phyloP scores from a whole-genome alignment of 1,140 invertebrate genomes.

The Eumaeus atala region DNA sequence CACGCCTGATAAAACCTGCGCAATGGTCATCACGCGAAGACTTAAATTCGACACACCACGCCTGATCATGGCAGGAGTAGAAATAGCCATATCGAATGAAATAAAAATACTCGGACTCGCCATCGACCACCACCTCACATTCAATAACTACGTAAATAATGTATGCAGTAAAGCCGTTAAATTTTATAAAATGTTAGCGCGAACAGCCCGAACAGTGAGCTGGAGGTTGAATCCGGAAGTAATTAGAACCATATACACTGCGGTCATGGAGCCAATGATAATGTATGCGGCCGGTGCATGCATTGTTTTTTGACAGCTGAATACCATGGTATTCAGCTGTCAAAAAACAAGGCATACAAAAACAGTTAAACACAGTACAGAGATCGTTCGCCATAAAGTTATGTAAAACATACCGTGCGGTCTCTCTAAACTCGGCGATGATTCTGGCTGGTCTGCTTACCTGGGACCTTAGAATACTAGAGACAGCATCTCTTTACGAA shows the following conservation, averaged over 20 bases:
- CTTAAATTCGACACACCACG: constrained; percentile 2
- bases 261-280: neutral
- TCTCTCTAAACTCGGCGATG: neutral
- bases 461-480: neutral
- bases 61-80: neutral
- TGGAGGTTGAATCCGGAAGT: neutral
- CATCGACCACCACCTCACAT: neutral
- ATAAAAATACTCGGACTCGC: constrained; percentile 3
- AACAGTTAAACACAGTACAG: neutral
- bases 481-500: neutral
- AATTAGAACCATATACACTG: neutral
- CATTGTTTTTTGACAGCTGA: no score
- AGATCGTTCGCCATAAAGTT: neutral
- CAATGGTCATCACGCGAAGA: constrained; percentile 11
- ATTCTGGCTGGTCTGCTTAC: neutral
- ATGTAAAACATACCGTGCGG: neutral
- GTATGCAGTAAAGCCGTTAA: neutral
- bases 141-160: neutral
- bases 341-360: neutral
- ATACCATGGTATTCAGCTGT: neutral
- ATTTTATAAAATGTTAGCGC: neutral
- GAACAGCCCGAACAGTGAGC: neutral
- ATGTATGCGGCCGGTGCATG: neutral
- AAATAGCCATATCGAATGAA: neutral
- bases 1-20: constrained; percentile 13